Evolutionary conservation across 2,888 invertebrate species (phyloP).

Genomic region (Drosophila cracens): DNA sequence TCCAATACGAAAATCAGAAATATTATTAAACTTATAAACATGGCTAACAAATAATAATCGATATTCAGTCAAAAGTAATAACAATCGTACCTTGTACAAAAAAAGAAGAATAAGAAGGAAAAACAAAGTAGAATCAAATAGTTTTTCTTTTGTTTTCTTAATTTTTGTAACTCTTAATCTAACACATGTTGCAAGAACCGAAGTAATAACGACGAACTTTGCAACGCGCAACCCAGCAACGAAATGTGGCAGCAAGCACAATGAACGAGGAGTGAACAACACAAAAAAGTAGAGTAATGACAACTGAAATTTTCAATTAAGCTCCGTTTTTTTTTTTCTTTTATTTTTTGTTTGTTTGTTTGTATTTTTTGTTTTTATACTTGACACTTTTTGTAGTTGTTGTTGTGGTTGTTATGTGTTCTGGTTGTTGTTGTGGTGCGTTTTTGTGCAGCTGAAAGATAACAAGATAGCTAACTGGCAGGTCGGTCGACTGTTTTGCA

Average conservation of each 20-base stretch:
- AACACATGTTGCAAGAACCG: slow-evolving; percentile 38
- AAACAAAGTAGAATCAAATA: background rate
- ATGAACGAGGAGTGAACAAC: slow-evolving; percentile 4
- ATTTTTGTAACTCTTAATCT: slow-evolving; percentile 2
- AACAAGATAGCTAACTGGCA: slow-evolving; percentile 28
- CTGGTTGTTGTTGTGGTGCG: slow-evolving; percentile 1
- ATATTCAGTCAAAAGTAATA: background rate
- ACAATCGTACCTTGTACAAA: background rate
- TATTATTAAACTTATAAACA: background rate
- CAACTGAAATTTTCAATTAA: slow-evolving; percentile 58
- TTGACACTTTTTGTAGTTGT: slow-evolving; percentile 38
- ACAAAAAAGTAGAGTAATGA: slow-evolving; percentile 31
- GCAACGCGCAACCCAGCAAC: slow-evolving; percentile 44
- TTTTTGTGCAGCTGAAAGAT: slow-evolving; percentile 17
- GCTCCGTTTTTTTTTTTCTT: slow-evolving; percentile 50
- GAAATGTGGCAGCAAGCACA: slow-evolving; percentile 46
- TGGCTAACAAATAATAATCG: background rate
- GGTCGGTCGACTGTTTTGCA: slow-evolving; percentile 68
- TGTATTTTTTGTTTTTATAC: slow-evolving; percentile 12
- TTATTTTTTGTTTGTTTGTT: background rate
- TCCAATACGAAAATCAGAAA: background rate
- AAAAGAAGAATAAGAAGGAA: background rate
- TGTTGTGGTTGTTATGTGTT: background rate
- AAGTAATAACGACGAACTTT: slow-evolving; percentile 44
- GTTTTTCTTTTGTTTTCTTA: background rate